A percentile compares a stretch with the other conserved stretches of the same genome.
phyloP scores from a whole-genome alignment of 2,888 invertebrate genomes.

The Acanthosepion esculentum region DNA sequence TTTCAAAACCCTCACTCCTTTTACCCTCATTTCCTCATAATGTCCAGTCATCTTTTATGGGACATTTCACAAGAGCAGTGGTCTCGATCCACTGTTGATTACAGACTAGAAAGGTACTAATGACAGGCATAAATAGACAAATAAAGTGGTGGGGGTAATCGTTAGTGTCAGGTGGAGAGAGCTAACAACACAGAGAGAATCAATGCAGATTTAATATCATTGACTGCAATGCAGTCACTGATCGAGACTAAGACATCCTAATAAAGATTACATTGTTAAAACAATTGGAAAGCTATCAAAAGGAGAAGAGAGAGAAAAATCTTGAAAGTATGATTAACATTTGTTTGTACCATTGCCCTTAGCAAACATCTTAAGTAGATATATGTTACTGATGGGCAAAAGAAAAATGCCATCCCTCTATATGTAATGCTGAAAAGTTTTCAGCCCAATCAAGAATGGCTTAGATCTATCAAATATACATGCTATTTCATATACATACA shows the following conservation, averaged over 20 bases:
- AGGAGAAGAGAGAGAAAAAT: background rate
- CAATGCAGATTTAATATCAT: background rate
- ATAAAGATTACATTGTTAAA: background rate
- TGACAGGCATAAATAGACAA: constrained; percentile 11
- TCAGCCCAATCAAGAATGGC: no score
- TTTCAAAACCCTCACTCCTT: background rate
- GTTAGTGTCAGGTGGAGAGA: background rate
- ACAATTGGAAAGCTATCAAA: constrained; percentile 6
- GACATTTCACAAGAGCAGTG: background rate
- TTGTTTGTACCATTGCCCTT: background rate
- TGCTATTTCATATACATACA: no score
- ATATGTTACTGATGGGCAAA: background rate
- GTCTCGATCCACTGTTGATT: background rate
- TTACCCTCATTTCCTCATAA: background rate
- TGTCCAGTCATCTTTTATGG: background rate
- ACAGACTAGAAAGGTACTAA: constrained; percentile 16
- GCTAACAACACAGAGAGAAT: background rate
- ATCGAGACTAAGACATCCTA: background rate
- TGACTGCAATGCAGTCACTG: constrained; percentile 8
- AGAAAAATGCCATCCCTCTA: no score
- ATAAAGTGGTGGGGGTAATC: background rate
- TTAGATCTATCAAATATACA: no score
- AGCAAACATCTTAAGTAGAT: background rate
- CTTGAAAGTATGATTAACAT: background rate
- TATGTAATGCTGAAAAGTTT: no score